Evolutionary conservation across 2,888 invertebrate genomes (phyloP).

Genomic region (Melipona beecheii): DNA sequence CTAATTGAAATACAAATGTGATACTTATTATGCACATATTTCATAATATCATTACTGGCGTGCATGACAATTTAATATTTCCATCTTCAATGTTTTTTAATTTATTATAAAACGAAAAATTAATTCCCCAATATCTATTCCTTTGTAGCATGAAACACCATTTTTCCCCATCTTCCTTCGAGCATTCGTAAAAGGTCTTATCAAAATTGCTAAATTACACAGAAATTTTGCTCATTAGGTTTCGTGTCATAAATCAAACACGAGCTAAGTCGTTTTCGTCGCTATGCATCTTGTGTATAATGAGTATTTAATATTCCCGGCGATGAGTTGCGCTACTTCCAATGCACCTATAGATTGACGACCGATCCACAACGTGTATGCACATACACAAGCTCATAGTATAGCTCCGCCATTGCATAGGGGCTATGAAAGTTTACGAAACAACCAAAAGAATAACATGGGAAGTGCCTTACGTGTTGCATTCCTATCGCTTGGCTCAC

Average conservation of each 20-base stretch:
- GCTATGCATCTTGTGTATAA: slow-evolving; percentile 8
- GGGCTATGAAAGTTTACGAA: slow-evolving; percentile 56
- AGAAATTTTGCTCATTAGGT: not conserved
- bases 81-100: not conserved
- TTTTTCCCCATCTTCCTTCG: not conserved
- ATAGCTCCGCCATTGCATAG: slow-evolving; percentile 12
- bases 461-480: slow-evolving; percentile 66
- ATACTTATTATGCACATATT: not conserved
- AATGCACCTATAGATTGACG: slow-evolving; percentile 30
- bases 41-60: not conserved
- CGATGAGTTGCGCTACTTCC: slow-evolving; percentile 47
- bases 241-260: slow-evolving; percentile 16
- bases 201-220: not conserved
- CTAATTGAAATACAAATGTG: not conserved
- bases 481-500: slow-evolving; percentile 73
- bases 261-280: not conserved
- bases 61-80: no score
- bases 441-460: slow-evolving; percentile 44
- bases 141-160: not conserved
- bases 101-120: no score
- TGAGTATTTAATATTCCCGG: slow-evolving; percentile 39
- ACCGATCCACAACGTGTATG: not conserved
- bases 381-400: not conserved
- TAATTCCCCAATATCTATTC: not conserved
- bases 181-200: not conserved